These are phyloP conservation scores for Orestias chungarensis DNA, from an alignment of 2,797 vertebrate species.

Conservation along the genomic window DNA sequence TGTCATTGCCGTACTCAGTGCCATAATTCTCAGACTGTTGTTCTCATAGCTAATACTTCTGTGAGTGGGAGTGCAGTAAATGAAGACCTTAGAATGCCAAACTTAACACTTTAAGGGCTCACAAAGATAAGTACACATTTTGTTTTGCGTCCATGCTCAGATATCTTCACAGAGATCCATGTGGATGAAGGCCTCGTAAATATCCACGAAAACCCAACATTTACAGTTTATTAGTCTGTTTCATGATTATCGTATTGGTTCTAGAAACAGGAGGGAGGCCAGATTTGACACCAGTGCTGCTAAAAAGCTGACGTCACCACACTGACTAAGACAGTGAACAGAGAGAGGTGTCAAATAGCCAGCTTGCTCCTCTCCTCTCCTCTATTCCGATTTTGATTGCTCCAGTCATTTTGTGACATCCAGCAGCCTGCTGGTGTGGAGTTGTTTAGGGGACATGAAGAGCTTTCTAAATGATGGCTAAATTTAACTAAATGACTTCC, in stretches of 20 bases:
- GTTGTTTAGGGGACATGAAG: constrained; percentile 71
- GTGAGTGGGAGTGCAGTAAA: constrained; percentile 20
- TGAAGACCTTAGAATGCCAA: constrained; percentile 17
- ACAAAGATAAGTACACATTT: constrained; percentile 16
- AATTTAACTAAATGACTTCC: constrained; percentile 81
- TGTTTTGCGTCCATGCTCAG: constrained; percentile 33
- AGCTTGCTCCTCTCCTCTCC: constrained; percentile 54
- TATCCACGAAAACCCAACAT: constrained; percentile 47
- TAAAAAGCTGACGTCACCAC: constrained; percentile 77
- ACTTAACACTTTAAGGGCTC: constrained; percentile 20
- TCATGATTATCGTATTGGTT: constrained; percentile 51
- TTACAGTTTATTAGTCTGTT: constrained; percentile 52
- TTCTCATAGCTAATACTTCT: constrained; percentile 22
- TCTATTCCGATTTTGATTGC: constrained; percentile 36
- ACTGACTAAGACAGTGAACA: constrained; percentile 75
- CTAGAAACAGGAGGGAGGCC: constrained; percentile 76
- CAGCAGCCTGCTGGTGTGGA: constrained; percentile 67
- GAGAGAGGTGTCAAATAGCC: constrained; percentile 74
- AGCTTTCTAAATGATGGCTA: constrained; percentile 77
- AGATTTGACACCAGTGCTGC: constrained; percentile 79
- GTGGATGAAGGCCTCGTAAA: constrained; percentile 42
- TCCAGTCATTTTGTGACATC: constrained; percentile 66
- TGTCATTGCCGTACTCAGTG: constrained; percentile 18
- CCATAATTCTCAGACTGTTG: constrained; percentile 38
- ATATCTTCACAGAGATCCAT: constrained; percentile 23